Evolutionary conservation across 1,140 invertebrate species (phyloP).

Genomic region (Ditylenchus dipsaci): DNA sequence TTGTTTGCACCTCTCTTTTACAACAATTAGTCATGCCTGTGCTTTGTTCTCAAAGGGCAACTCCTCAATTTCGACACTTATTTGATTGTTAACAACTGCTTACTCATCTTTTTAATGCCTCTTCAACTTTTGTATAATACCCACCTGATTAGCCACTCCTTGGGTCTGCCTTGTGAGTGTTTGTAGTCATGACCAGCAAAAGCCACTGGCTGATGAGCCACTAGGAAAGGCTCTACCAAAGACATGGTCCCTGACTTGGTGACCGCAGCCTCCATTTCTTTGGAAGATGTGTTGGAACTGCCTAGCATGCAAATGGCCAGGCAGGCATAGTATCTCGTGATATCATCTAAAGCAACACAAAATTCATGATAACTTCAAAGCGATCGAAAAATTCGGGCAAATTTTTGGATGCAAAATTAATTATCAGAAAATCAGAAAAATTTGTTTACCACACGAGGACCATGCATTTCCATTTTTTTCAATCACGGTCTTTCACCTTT

Average conservation of each 20-base stretch:
- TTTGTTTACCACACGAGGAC: too few species aligned
- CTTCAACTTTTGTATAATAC: neutral
- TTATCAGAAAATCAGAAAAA: too few species aligned
- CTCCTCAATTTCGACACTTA: too few species aligned
- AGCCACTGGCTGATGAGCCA: slow-evolving; percentile 82
- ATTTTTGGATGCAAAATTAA: too few species aligned
- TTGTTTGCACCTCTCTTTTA: too few species aligned
- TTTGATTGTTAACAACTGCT: too few species aligned
- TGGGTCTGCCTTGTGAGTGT: slow-evolving; percentile 90
- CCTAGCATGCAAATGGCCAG: slow-evolving; percentile 91
- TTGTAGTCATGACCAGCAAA: slow-evolving; percentile 82
- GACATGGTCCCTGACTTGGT: slow-evolving; percentile 87
- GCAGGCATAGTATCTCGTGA: slow-evolving; percentile 78
- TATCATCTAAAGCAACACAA: slow-evolving; percentile 1
- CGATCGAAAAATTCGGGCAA: too few species aligned
- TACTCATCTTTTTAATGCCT: neutral
- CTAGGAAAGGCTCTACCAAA: slow-evolving; percentile 91
- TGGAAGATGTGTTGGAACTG: slow-evolving; percentile 69
- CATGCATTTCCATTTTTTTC: too few species aligned
- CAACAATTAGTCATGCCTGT: too few species aligned
- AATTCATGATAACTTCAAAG: too few species aligned
- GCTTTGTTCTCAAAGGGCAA: too few species aligned
- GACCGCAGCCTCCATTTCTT: slow-evolving; percentile 93
- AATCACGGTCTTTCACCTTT: too few species aligned
- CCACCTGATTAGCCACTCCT: slow-evolving; percentile 71